phyloP scores from a whole-genome alignment of 2,797 vertebrate genomes.

The Epinephelus malabaricus region DNA sequence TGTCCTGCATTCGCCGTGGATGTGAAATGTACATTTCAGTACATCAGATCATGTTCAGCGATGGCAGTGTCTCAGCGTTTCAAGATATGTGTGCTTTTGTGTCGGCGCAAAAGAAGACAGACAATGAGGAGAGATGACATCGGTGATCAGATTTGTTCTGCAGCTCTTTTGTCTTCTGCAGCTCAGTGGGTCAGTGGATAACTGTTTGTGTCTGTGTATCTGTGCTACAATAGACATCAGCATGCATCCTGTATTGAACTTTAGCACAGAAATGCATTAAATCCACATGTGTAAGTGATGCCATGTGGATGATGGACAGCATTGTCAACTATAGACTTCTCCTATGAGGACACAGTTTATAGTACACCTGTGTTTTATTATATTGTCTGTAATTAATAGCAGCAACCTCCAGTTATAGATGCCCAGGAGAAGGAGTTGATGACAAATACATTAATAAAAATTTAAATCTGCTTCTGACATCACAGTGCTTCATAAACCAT shows the following conservation, averaged over 20 bases:
- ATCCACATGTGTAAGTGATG: not conserved
- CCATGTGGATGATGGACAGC: not conserved
- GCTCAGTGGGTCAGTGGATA: slow-evolving; percentile 53
- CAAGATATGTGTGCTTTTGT: slow-evolving; percentile 47
- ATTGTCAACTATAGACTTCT: not conserved
- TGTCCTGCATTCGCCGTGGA: slow-evolving; percentile 48
- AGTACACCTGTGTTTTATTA: no score
- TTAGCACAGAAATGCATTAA: slow-evolving; percentile 23
- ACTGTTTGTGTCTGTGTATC: slow-evolving; percentile 30
- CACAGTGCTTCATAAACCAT: not conserved
- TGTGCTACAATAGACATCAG: slow-evolving; percentile 27
- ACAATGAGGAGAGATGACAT: slow-evolving; percentile 58
- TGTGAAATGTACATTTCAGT: slow-evolving; percentile 67
- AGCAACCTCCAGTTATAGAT: not conserved
- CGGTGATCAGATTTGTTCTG: slow-evolving; percentile 61
- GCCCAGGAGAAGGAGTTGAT: not conserved
- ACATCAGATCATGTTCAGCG: slow-evolving; percentile 55
- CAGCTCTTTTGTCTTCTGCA: slow-evolving; percentile 49
- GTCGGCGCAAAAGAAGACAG: slow-evolving; percentile 43
- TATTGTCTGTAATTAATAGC: not conserved
- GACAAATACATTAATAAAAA: not conserved
- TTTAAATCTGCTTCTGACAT: not conserved
- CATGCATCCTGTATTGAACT: slow-evolving; percentile 3
- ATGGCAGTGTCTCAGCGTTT: slow-evolving; percentile 42
- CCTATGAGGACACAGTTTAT: not conserved